Base-by-base conservation (phyloP, 2,113 vertebrate species). In the Perca flavescens region DNA sequence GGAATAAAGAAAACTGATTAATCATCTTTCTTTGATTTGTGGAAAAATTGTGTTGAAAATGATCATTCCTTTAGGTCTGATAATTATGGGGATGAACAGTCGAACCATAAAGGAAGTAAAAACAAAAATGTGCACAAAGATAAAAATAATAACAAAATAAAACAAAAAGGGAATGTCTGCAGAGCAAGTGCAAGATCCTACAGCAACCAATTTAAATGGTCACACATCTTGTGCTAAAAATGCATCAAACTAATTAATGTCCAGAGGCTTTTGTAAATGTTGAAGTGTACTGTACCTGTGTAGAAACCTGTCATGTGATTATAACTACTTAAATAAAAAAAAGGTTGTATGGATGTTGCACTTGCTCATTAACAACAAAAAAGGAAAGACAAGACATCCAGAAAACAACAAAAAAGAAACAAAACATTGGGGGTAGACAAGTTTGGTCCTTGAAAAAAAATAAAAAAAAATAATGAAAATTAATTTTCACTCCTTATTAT, bases 301-400 rank as follows among this genome's bases (percentile, higher is more conserved):
- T 40, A 22, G 11, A 22, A 64, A 77, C 12, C 31, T 61, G 64
- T 66, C 2, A 58, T 21, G 19, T 34, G 28, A 77, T 0, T 0
- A 16, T 11, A 0, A 57, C 63, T 28, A 28, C 13, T 40, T 22
- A 12, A 47, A 56, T 49, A 0, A n/a, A 61, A 12, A 21, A 74
- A 68, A 31, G 13, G 13, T 43, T 60, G 31, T 25, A 13, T 58
- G 74, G 90, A 95, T 95, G 84, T 94, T 96, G 95, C 95, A 96
- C 95, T 96, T 96, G 93, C 94, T 95, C 94, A 88, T 93, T 28
- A 74, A 91, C 22, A 62, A 79, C 31, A 66, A 73, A 56, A 22
- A 66, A 77, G 46, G 43, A 43, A 85, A 66, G 53, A 83, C 58
- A 80, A 57, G 17, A 87, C 62, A 80, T 83, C 46, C 21, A 86